phyloP scores from a whole-genome alignment of 2,888 invertebrate genomes.

The Bursaphelenchus okinawaensis region DNA sequence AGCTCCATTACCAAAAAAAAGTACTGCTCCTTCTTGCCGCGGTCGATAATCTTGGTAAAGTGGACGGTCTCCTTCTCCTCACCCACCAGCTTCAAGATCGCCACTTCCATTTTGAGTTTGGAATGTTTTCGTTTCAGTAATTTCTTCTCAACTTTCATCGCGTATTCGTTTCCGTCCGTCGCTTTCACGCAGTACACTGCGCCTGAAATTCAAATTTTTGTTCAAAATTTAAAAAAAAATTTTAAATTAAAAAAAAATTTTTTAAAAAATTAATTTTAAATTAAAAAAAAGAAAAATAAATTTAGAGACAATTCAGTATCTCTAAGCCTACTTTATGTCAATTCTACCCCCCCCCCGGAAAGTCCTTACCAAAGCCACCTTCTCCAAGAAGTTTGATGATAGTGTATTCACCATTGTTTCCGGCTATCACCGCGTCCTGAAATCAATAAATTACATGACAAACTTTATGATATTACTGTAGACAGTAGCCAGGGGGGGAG shows the following conservation, averaged over 20 bases:
- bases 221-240: no score
- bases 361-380: constrained; percentile 36
- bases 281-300: neutral
- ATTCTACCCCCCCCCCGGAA: neutral
- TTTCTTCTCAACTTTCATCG: constrained; percentile 52
- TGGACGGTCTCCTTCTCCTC: constrained; percentile 29
- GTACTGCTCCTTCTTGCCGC: constrained; percentile 39
- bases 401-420: constrained; percentile 27
- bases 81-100: constrained; percentile 39
- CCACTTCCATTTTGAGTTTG: constrained; percentile 51
- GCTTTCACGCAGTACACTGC: constrained; percentile 28
- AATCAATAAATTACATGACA: no score
- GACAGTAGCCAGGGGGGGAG: no score
- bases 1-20: constrained; percentile 48
- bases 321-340: no score
- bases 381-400: constrained; percentile 38
- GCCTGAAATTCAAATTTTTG: neutral
- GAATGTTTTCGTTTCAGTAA: constrained; percentile 35
- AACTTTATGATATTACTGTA: no score
- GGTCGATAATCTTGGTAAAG: constrained; percentile 42
- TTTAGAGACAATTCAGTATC: no score
- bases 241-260: no score
- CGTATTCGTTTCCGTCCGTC: constrained; percentile 26
- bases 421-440: constrained; percentile 25
- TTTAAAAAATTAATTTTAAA: no score